Base-by-base conservation (phyloP, 1,140 invertebrate species). In the Phortica variegata region DNA sequence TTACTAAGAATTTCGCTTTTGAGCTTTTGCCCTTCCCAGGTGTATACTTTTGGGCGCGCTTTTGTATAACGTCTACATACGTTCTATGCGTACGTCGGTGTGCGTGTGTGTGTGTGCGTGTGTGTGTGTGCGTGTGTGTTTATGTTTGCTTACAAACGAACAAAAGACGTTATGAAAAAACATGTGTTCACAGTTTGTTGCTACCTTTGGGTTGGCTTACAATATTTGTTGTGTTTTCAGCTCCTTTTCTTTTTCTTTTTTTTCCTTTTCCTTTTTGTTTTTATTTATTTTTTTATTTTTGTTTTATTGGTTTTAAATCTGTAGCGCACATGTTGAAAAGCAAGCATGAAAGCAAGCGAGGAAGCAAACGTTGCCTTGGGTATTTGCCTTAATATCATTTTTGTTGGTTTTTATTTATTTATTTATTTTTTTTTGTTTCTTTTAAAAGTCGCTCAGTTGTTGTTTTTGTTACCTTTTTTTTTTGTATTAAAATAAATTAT, bases 291-390 rank as follows among this genome's bases (percentile, higher is more conserved):
- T 10, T 10, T 34, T 34, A 4, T n/a, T 4, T 34, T 34, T 34
- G 33, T 23, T 58, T 57, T 58, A 53, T 58, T 58, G 49, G 49
- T 48, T 58, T 58, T 58, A 53, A 52, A 49, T 58, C 54, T 48
- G 56, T 53, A n/a, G n/a, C n/a, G n/a, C n/a, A n/a, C n/a, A n/a
- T n/a, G n/a, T n/a, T n/a, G n/a, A n/a, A n/a, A n/a, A n/a, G n/a
- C n/a, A n/a, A n/a, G n/a, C n/a, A n/a, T n/a, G n/a, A n/a, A n/a
- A n/a, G n/a, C n/a, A n/a, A n/a, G n/a, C n/a, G n/a, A n/a, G n/a
- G n/a, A n/a, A n/a, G n/a, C n/a, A n/a, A n/a, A n/a, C n/a, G n/a
- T n/a, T n/a, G n/a, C n/a, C n/a, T n/a, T n/a, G n/a, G n/a, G n/a
- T n/a, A n/a, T n/a, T n/a, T n/a, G n/a, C n/a, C n/a, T n/a, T n/a